Evolutionary conservation across 2,888 invertebrate species (phyloP), one percentile per base, ranked within the genome.

Genomic region (Heliconius charithonia): DNA sequence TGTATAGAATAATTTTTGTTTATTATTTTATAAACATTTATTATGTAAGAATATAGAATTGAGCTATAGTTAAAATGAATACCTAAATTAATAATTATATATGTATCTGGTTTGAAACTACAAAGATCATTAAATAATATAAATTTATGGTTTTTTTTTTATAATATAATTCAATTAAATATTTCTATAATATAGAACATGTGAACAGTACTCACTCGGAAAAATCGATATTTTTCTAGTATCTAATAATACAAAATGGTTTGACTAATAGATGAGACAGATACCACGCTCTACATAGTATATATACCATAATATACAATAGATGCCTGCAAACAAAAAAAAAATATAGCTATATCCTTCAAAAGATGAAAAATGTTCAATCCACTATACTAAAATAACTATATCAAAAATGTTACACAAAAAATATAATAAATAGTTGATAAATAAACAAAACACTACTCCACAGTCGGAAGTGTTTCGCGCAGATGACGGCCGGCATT

Each of bases 401-500:
- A 63, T 63, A 63, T 7, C 27, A 27, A 16, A 72, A 29, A 6
- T 32, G 10, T 19, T 4, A 13, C 16, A 56, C n/a, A 29, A 56
- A 32, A 22, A 77, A 56, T 45, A 69, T n/a, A 16, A 67, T 29
- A n/a, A 22, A 65, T 70, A 79, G 67, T 77, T 62, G 65, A 77
- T 81, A 81, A 82, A 82, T 74, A 73, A 75, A 80, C 27, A 37
- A 63, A 16, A 62, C 51, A 13, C 85, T 45, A 85, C 90, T 93
- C 92, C 79, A 88, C 37, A 10, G 27, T 7, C 76, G 77, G 75
- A 83, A 19, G 67, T 92, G 87, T 89, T 79, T 86, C 41, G 62
- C 84, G 88, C 92, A 93, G 93, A 94, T 94, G 94, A 93, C 94
- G 92, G 87, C 88, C 90, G 88, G 90, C 92, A 92, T 89, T 90